These are phyloP conservation scores for Hypsopygia costalis DNA, from an alignment of 2,888 invertebrate genomes.

Conservation along the genomic window DNA sequence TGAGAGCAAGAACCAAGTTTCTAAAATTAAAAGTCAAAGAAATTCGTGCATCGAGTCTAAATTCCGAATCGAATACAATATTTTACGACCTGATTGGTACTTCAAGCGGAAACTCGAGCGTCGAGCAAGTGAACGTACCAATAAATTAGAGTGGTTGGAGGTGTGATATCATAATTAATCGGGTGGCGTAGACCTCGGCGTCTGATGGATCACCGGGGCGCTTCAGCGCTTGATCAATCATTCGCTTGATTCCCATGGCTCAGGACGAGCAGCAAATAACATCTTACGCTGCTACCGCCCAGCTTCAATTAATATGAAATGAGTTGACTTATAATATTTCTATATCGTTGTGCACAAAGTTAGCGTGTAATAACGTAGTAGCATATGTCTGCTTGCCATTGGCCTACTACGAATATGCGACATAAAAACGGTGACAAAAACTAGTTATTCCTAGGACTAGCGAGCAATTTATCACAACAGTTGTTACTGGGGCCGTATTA, in stretches of 20 bases:
- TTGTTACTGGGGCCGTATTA: background rate
- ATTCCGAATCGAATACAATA: background rate
- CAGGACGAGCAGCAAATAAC: slow-evolving; percentile 2
- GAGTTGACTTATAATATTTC: no score
- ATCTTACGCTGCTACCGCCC: background rate
- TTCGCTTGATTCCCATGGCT: slow-evolving; percentile 12
- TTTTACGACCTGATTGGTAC: slow-evolving; percentile 7
- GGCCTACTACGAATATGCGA: background rate
- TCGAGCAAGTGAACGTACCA: slow-evolving; percentile 7
- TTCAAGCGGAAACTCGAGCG: slow-evolving; percentile 3
- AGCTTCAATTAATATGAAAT: background rate
- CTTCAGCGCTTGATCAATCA: slow-evolving; percentile 46
- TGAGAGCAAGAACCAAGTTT: no score
- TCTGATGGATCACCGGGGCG: slow-evolving; percentile 48
- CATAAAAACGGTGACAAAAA: slow-evolving; percentile 5
- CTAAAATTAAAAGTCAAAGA: no score
- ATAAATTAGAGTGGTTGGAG: slow-evolving; percentile 26
- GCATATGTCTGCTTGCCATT: no score
- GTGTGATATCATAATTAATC: slow-evolving; percentile 20
- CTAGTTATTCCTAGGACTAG: slow-evolving; percentile 4
- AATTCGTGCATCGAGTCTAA: background rate
- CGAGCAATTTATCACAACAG: slow-evolving; percentile 7
- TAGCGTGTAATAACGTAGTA: no score
- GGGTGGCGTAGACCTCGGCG: background rate
- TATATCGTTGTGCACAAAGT: no score